Conservation (phyloP, 2,888 invertebrate genomes). For the Pammene aurita region DNA sequence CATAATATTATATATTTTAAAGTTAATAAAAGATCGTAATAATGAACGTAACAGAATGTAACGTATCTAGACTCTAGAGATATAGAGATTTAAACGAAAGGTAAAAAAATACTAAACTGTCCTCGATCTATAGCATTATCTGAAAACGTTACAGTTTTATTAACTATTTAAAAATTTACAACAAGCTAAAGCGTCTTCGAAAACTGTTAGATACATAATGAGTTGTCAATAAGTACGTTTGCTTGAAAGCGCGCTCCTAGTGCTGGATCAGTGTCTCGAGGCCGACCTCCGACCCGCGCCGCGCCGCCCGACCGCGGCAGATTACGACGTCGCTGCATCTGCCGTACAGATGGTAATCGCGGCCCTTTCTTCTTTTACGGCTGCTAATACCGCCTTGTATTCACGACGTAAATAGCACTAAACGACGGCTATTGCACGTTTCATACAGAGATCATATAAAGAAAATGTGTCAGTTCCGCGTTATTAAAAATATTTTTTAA, state of each 20-base stretch:
- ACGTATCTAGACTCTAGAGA: too few relatives aligned
- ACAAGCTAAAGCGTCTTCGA: not conserved
- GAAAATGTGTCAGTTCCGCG: slow-evolving; percentile 69
- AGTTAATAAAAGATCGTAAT: too few relatives aligned
- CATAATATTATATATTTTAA: too few relatives aligned
- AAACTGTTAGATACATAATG: not conserved
- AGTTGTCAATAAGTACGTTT: not conserved
- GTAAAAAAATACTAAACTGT: too few relatives aligned
- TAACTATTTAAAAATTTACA: not conserved
- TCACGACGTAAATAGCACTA: slow-evolving; percentile 71
- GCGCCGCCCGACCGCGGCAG: slow-evolving; percentile 50
- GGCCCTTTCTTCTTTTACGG: slow-evolving; percentile 60
- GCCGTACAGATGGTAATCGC: slow-evolving; percentile 71
- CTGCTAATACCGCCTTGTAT: slow-evolving; percentile 65
- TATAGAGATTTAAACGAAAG: too few relatives aligned
- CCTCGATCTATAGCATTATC: too few relatives aligned
- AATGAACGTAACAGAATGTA: too few relatives aligned
- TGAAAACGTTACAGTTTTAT: not conserved
- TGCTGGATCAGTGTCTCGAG: slow-evolving; percentile 37
- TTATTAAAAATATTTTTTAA: slow-evolving; percentile 45
- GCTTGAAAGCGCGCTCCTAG: too few relatives aligned
- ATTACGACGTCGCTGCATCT: slow-evolving; percentile 65
- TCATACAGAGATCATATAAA: slow-evolving; percentile 53
- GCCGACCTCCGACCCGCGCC: slow-evolving; percentile 57
- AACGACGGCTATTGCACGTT: slow-evolving; percentile 59